A percentile compares a stretch with the other conserved stretches of the same genome.
phyloP scores from a whole-genome alignment of 2,797 vertebrate species.

The Urocyon cinereoargenteus region DNA sequence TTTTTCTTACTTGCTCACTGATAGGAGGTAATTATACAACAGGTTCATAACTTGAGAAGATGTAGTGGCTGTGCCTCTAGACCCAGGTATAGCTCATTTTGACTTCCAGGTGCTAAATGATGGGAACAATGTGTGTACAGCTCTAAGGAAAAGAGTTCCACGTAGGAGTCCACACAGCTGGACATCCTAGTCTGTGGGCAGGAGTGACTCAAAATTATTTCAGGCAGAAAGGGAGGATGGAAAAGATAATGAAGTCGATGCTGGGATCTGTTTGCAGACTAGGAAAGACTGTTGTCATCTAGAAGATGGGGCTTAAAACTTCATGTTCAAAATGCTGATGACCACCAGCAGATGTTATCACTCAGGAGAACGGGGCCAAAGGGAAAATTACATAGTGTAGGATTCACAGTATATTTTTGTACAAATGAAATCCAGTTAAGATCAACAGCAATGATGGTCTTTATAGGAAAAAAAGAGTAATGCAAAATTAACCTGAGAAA shows the following conservation, averaged over 20 bases:
- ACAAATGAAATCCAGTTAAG: conserved; percentile 31
- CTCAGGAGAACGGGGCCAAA: not conserved
- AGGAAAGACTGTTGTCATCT: not conserved
- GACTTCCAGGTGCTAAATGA: not conserved
- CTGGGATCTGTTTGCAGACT: not conserved
- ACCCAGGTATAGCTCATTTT: not conserved
- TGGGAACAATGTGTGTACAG: not conserved
- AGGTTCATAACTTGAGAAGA: not conserved
- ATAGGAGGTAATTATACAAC: not conserved
- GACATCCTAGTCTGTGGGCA: not conserved
- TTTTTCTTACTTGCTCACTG: not conserved
- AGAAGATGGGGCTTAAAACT: not conserved
- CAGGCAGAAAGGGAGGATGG: not conserved
- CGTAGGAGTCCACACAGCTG: not conserved
- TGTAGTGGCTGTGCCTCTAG: not conserved
- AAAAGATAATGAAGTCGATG: not conserved
- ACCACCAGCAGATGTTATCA: not conserved
- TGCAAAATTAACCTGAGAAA: not conserved
- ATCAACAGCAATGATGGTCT: not conserved
- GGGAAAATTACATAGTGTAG: not conserved
- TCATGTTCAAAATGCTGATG: not conserved
- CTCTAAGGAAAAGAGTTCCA: not conserved
- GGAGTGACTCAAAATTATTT: conserved; percentile 47
- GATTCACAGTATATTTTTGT: not conserved
- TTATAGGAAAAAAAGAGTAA: not conserved